Evolutionary conservation across 2,113 vertebrate species (phyloP), one percentile per base, ranked within the genome.

Genomic region (Capricornis sumatraensis): DNA sequence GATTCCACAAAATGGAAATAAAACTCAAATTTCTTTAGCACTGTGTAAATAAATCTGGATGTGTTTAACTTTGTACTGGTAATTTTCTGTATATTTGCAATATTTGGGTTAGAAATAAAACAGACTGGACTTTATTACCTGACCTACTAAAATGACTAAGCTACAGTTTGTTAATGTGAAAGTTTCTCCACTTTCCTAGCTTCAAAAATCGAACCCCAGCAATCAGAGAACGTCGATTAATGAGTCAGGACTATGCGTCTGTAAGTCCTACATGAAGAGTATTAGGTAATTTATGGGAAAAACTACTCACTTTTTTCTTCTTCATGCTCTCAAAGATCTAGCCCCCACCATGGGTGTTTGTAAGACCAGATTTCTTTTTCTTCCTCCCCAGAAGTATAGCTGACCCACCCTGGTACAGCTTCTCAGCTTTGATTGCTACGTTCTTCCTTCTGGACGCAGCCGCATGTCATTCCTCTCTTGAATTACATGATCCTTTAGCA

Each of bases 41-140:
- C 94, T 97, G 93, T 98, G 97, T 98, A 98, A 98, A 98, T 98
- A 98, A 98, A 98, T 98, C 97, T 96, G 98, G 97, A 95, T 96
- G 94, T 98, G 98, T 98, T 97, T 97, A 98, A 98, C 98, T 98
- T 98, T 98, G 98, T 98, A 98, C 96, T 97, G 97, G 98, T 88
- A 98, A 97, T 98, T 98, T 98, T 98, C 98, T 98, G 98, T 98
- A 98, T 98, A 98, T 98, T 98, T 98, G 98, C 97, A 98, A 97
- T 98, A 98, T 98, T 97, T 97, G 98, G 94, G 97, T 97, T 98
- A 98, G 98, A 98, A 98, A 98, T 98, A 98, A 98, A 98, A 96
- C 85, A 93, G 97, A 98, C 86, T 96, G 89, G 95, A 98, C 96
- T 98, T 98, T 97, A 95, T 98, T 97, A 96, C 92, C 95, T 97